These are phyloP conservation scores for Abrostola tripartita DNA, from an alignment of 2,888 invertebrate genomes.

Conservation along the genomic window DNA sequence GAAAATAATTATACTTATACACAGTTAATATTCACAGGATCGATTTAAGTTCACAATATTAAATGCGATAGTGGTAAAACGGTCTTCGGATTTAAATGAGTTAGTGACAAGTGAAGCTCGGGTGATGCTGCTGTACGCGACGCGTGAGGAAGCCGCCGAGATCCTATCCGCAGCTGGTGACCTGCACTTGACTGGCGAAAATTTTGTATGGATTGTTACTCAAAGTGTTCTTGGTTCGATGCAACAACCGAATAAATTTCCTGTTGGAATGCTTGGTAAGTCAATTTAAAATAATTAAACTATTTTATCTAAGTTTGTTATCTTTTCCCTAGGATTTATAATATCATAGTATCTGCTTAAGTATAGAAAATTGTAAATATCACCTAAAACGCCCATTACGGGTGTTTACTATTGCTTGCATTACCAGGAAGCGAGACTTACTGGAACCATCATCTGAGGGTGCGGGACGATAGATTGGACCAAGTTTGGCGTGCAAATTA, in stretches of 20 bases:
- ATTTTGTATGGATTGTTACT: constrained; percentile 99
- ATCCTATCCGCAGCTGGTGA: constrained; percentile 93
- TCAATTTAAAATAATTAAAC: constrained; percentile 32
- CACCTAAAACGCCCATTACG: too few relatives aligned
- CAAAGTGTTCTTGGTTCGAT: constrained; percentile 96
- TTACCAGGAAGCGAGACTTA: too few relatives aligned
- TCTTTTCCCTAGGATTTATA: too few relatives aligned
- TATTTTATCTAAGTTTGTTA: too few relatives aligned
- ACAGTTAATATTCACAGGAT: constrained; percentile 67
- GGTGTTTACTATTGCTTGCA: too few relatives aligned
- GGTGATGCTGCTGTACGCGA: constrained; percentile 97
- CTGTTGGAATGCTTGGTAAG: constrained; percentile 97
- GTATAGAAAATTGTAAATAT: too few relatives aligned
- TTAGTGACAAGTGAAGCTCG: constrained; percentile 96
- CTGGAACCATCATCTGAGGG: too few relatives aligned
- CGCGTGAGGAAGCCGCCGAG: constrained; percentile 94
- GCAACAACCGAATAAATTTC: constrained; percentile 91
- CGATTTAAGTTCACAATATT: constrained; percentile 93
- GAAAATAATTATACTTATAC: neutral
- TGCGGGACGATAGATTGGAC: too few relatives aligned
- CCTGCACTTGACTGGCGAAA: constrained; percentile 94
- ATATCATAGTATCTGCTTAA: too few relatives aligned
- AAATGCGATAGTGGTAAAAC: constrained; percentile 94
- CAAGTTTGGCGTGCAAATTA: too few relatives aligned
- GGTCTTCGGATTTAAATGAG: constrained; percentile 92